Base-by-base conservation (phyloP, 2,113 vertebrate genomes). In the Muntiacus reevesi region DNA sequence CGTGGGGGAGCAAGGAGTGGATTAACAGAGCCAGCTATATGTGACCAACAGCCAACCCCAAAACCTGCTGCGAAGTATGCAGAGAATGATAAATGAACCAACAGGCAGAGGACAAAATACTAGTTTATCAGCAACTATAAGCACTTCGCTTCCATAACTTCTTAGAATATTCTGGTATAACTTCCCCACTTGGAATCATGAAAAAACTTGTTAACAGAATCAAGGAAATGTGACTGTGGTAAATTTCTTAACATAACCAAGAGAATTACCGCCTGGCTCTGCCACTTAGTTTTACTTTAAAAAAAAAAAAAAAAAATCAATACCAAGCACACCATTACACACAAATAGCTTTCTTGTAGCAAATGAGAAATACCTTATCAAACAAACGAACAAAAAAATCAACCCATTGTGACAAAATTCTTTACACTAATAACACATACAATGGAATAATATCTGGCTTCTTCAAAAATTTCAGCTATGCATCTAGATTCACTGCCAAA, bases 281-380 rank as follows among this genome's bases (percentile, higher is more conserved):
- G 19, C 57, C 59, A 54, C 3, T n/a, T 74, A 8, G n/a, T 62
- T 87, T 95, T 21, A 47, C 36, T 30, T 67, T 17, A 4, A 40
- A 40, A 40, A 40, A 40, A 40, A 40, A 40, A 40, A 40, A 30
- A 64, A n/a, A 10, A 67, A 33, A 89, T 85, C 40, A 57, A 21
- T 47, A 81, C 21, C 52, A 30, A 95, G 59, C 57, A 98, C 50
- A 85, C 86, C 57, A 71, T 1, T 71, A 43, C 36, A 86, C 67
- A 86, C 36, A 67, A 74, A 92, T 40, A n/a, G 21, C 45, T 92
- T 64, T 82, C 62, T 87, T 64, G n/a, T 1, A 83, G 45, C 45
- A 76, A 95, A 87, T 76, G 62, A 43, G 15, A 92, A 97, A 96
- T 30, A 54, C 62, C 7, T 89, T 47, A 94, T 71, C 76, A 96